These are phyloP conservation scores for Mastigias papua DNA, from an alignment of 30 jellyfish, hydroid and myxozoan genomes.

Conservation along the genomic window DNA sequence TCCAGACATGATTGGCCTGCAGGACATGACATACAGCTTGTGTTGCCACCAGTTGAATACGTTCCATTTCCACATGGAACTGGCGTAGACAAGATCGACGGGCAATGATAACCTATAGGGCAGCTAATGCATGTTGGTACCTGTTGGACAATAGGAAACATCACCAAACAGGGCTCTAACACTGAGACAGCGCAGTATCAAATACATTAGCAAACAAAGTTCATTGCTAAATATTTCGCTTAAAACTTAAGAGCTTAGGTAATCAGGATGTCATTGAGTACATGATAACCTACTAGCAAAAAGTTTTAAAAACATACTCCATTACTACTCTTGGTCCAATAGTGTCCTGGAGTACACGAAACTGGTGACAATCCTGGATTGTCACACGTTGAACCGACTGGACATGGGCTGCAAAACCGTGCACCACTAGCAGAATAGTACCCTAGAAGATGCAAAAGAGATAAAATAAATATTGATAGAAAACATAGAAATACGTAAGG, in stretches of 20 bases:
- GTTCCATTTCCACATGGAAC: constrained; percentile 89
- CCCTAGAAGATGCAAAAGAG: constrained; percentile 27
- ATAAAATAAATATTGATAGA: background rate
- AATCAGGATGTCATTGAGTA: background rate
- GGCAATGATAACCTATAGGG: constrained; percentile 87
- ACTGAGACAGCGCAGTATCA: too few species aligned
- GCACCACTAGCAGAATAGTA: constrained; percentile 82
- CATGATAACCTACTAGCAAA: background rate
- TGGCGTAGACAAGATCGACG: constrained; percentile 76
- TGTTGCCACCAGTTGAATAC: constrained; percentile 88
- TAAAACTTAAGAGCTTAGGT: background rate
- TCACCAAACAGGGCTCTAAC: background rate
- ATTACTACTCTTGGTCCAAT: constrained; percentile 80
- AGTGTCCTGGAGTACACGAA: constrained; percentile 78
- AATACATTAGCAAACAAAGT: too few species aligned
- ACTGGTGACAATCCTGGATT: constrained; percentile 80
- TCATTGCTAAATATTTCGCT: too few species aligned
- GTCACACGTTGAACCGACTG: constrained; percentile 86
- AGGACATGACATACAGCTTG: constrained; percentile 86
- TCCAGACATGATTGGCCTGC: constrained; percentile 94
- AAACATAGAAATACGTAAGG: background rate
- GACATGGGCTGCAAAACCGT: constrained; percentile 86
- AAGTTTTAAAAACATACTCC: constrained; percentile 39
- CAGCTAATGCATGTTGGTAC: constrained; percentile 81
- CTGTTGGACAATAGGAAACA: constrained; percentile 23